These are phyloP conservation scores for Hypocryptadius cinnamomeus DNA, from an alignment of 2,113 vertebrate genomes.

Conservation along the genomic window DNA sequence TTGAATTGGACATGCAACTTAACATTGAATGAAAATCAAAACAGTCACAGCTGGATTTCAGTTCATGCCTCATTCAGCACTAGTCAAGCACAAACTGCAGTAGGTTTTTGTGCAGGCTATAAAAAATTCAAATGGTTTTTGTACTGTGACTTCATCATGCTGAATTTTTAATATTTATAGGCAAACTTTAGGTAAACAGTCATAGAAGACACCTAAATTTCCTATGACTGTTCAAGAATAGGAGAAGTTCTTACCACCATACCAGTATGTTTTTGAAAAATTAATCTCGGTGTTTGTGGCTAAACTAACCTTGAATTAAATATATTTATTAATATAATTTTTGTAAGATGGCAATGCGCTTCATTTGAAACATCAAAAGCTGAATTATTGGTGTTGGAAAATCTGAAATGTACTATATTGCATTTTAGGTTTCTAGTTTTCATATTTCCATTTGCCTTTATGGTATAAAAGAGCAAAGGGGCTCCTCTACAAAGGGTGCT, in stretches of 20 bases:
- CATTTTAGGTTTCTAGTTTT: background rate
- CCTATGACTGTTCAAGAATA: background rate
- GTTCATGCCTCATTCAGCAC: background rate
- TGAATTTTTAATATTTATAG: background rate
- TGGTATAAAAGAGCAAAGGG: background rate
- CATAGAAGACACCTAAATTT: background rate
- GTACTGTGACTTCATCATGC: background rate
- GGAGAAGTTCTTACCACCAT: background rate
- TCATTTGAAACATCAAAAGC: background rate
- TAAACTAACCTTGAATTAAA: background rate
- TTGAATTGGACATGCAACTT: background rate
- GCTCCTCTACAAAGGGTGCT: background rate
- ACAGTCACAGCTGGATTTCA: background rate
- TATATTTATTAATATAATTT: background rate
- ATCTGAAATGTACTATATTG: background rate
- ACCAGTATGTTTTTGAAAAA: background rate
- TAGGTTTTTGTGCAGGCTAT: background rate
- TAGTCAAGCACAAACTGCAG: background rate
- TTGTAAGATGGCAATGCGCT: background rate
- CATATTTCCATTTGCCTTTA: background rate
- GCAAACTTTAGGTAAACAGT: background rate
- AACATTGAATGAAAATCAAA: background rate
- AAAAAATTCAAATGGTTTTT: conserved; percentile 9
- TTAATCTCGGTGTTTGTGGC: background rate
- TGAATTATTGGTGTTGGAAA: background rate